Conservation (phyloP, 2,113 vertebrate species). For the Nyctibius bracteatus region DNA sequence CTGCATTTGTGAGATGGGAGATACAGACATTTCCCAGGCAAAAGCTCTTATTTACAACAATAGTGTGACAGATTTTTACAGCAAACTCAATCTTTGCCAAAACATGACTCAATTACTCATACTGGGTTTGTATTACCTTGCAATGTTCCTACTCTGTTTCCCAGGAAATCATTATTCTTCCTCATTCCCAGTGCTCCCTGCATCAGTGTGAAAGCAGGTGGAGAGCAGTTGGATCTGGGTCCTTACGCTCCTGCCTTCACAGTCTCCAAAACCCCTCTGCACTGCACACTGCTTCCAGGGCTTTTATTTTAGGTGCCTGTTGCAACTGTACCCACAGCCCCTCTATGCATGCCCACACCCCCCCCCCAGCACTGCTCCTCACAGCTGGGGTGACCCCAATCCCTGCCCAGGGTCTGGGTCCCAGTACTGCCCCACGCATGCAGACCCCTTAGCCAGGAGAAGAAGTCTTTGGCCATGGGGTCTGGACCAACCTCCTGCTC, state of each 20-base stretch:
- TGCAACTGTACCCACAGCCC: background rate
- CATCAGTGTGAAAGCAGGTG: background rate
- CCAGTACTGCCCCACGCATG: fast-evolving
- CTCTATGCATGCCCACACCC: no score
- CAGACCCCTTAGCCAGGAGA: background rate
- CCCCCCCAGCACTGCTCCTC: background rate
- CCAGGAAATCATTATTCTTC: background rate
- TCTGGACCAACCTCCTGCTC: background rate
- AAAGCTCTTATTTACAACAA: background rate
- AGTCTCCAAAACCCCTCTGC: fast-evolving
- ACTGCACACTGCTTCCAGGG: background rate
- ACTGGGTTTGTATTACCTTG: background rate
- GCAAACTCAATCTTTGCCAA: background rate
- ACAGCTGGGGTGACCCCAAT: background rate
- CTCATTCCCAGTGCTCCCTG: background rate
- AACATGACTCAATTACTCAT: background rate
- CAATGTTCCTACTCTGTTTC: background rate
- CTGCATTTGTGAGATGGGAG: background rate
- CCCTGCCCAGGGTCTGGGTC: background rate
- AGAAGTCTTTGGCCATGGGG: background rate
- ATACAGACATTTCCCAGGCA: background rate
- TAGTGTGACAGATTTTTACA: background rate
- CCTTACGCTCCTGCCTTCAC: background rate
- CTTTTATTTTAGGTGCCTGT: background rate
- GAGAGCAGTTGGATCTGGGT: background rate